phyloP scores from a whole-genome alignment of 2,113 vertebrate genomes.

The Muscicapa adusta region DNA sequence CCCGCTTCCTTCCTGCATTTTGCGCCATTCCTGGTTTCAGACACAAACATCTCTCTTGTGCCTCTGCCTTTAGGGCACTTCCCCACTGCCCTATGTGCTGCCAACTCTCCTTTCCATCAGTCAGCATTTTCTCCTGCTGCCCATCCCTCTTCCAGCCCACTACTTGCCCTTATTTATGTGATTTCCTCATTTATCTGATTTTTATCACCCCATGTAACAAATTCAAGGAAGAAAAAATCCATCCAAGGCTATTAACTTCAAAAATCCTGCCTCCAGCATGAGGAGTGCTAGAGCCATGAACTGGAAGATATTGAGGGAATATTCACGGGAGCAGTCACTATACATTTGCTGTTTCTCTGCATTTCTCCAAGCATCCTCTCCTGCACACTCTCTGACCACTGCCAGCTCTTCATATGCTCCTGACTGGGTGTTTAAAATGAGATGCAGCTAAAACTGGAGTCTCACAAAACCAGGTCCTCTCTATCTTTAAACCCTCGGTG shows the following conservation, averaged over 20 bases:
- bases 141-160: background rate
- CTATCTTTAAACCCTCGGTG: background rate
- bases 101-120: background rate
- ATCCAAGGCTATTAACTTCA: constrained; percentile 26
- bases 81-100: background rate
- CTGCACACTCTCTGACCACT: background rate
- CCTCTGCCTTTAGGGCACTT: background rate
- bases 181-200: constrained; percentile 48
- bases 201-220: background rate
- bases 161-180: background rate
- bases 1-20: background rate
- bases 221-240: constrained; percentile 35
- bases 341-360: background rate
- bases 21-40: background rate
- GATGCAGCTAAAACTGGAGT: background rate
- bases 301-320: background rate
- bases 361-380: background rate
- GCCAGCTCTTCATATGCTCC: background rate
- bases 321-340: background rate
- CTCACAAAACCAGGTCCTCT: background rate
- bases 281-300: background rate
- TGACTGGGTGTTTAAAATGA: background rate
- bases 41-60: background rate
- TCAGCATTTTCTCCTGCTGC: background rate
- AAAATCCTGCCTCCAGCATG: background rate